phyloP scores from a whole-genome alignment of 1,140 invertebrate species.

The Liolophura sinensis region DNA sequence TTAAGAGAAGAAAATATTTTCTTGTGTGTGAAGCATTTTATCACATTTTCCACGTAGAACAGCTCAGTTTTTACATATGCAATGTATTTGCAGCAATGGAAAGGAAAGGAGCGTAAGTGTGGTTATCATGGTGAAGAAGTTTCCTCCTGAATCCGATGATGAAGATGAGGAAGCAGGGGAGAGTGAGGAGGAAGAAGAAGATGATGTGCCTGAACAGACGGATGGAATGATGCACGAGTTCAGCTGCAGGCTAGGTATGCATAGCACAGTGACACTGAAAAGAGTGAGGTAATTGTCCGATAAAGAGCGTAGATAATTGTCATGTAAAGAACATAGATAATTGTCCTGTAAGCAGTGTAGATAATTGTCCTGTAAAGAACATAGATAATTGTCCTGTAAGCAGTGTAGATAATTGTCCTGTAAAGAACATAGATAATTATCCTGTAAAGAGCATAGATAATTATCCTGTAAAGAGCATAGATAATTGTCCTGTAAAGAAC shows the following conservation, averaged over 20 bases:
- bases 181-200: neutral
- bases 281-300: too few species aligned
- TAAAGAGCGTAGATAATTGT: too few species aligned
- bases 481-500: too few species aligned
- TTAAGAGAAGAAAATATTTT: too few species aligned
- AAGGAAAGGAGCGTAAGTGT: slow-evolving; percentile 5
- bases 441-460: too few species aligned
- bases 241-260: neutral
- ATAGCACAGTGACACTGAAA: neutral
- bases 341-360: too few species aligned
- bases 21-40: neutral
- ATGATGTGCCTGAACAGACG: neutral
- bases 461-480: too few species aligned
- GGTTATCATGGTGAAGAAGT: slow-evolving; percentile 9
- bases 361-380: too few species aligned
- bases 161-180: neutral
- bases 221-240: neutral
- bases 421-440: too few species aligned
- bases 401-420: too few species aligned
- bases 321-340: too few species aligned
- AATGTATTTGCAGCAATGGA: slow-evolving; percentile 4
- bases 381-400: too few species aligned
- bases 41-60: neutral
- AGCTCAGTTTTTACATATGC: neutral
- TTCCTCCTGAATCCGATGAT: neutral